A percentile compares a stretch with the other conserved stretches of the same genome.
Conservation (phyloP, 1,140 invertebrate genomes). For the Bursaphelenchus mucronatus region DNA sequence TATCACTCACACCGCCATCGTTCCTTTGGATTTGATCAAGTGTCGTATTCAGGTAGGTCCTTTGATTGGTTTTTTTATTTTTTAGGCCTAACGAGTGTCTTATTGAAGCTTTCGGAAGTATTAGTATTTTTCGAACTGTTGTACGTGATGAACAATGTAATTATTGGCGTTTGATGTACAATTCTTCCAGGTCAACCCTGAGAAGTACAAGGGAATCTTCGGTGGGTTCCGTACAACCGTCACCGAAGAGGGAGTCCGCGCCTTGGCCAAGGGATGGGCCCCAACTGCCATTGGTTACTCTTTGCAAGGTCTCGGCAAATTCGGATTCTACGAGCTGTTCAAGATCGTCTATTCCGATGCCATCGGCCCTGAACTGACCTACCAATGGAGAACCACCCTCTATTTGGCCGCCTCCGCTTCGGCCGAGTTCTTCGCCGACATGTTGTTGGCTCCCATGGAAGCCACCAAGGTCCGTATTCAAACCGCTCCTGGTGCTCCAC, state of each 20-base stretch:
- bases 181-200: slow-evolving; percentile 68
- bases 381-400: slow-evolving; percentile 82
- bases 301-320: slow-evolving; percentile 72
- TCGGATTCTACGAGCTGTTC: slow-evolving; percentile 75
- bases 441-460: slow-evolving; percentile 93
- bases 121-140: too few relatives aligned
- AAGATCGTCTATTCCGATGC: slow-evolving; percentile 78
- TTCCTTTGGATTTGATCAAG: slow-evolving; percentile 95
- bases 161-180: too few relatives aligned
- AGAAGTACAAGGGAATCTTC: slow-evolving; percentile 84
- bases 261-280: slow-evolving; percentile 91
- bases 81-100: background rate
- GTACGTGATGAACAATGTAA: too few relatives aligned
- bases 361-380: slow-evolving; percentile 87
- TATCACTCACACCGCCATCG: slow-evolving; percentile 76
- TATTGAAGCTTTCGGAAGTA: too few relatives aligned
- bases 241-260: slow-evolving; percentile 79
- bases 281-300: slow-evolving; percentile 97
- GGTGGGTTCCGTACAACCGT: slow-evolving; percentile 77
- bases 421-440: slow-evolving; percentile 98
- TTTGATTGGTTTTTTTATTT: background rate
- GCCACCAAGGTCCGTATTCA: slow-evolving; percentile 92
- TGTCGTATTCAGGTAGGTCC: slow-evolving; percentile 84
- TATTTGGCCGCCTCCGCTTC: slow-evolving; percentile 91
- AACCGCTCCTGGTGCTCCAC: slow-evolving; percentile 87